These are phyloP conservation scores for Drosophila ezoana DNA, from an alignment of 2,888 invertebrate species.

Conservation along the genomic window DNA sequence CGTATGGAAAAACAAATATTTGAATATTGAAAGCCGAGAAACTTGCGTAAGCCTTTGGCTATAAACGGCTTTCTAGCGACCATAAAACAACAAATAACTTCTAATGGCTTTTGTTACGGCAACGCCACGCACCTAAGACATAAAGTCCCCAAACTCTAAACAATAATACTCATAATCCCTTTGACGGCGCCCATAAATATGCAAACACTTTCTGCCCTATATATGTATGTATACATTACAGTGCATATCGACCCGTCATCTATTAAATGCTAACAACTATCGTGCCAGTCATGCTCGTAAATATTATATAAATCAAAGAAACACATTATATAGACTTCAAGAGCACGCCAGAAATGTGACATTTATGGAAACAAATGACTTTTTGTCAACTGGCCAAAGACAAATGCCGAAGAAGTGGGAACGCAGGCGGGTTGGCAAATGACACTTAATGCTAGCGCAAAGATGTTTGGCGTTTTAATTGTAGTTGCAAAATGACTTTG, in stretches of 20 bases:
- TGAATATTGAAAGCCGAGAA: background rate
- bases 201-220: conserved; percentile 35
- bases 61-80: conserved; percentile 23
- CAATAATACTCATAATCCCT: conserved; percentile 42
- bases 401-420: conserved; percentile 3
- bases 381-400: conserved; percentile 51
- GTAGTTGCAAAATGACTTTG: conserved; percentile 64
- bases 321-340: conserved; percentile 58
- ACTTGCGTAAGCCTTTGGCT: conserved; percentile 38
- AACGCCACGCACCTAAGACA: conserved; percentile 17
- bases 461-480: conserved; percentile 67
- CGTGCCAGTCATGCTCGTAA: conserved; percentile 37
- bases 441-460: conserved; percentile 28
- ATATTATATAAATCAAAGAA: conserved; percentile 67
- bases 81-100: conserved; percentile 58
- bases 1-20: background rate
- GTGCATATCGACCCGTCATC: conserved; percentile 43
- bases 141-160: conserved; percentile 17
- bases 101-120: conserved; percentile 48
- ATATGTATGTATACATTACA: background rate
- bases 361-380: conserved; percentile 74
- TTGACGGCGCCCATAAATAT: conserved; percentile 54
- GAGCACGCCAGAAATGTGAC: conserved; percentile 55
- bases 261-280: conserved; percentile 39
- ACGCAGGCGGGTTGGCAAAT: background rate